These are phyloP conservation scores for Paramormyrops hopkinsi DNA, from an alignment of 2,797 vertebrate species.

Conservation along the genomic window DNA sequence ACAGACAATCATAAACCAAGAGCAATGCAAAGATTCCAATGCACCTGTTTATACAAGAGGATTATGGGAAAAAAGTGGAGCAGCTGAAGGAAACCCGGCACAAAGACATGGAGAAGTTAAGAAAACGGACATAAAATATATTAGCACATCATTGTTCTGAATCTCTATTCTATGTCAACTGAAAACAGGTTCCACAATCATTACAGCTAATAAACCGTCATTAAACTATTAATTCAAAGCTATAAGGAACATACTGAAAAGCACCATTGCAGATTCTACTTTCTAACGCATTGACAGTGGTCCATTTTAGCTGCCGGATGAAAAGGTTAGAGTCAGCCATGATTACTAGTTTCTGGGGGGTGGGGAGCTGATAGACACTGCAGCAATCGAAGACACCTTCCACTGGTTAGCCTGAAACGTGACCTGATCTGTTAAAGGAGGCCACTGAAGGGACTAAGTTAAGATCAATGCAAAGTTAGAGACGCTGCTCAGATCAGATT, in stretches of 20 bases:
- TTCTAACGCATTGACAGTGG: background rate
- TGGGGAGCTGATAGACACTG: background rate
- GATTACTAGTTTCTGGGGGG: background rate
- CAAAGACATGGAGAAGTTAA: background rate
- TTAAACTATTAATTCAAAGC: background rate
- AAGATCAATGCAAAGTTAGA: slow-evolving; percentile 12
- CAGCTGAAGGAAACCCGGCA: background rate
- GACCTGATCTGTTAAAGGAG: background rate
- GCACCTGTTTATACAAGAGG: background rate
- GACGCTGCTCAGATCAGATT: slow-evolving; percentile 33
- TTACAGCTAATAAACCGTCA: background rate
- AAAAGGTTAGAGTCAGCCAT: background rate
- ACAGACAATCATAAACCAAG: background rate
- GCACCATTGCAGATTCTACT: background rate
- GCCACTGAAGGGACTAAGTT: background rate
- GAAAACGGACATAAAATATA: background rate
- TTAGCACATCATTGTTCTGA: background rate
- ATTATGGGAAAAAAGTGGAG: background rate
- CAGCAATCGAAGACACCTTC: background rate
- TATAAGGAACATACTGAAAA: background rate
- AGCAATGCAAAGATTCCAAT: background rate
- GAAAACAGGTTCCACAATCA: background rate
- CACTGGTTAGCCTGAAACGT: background rate
- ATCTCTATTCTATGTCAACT: background rate
- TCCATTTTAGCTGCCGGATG: background rate